Base-by-base conservation (phyloP, 2,888 invertebrate species). In the Tenthredo amoena region DNA sequence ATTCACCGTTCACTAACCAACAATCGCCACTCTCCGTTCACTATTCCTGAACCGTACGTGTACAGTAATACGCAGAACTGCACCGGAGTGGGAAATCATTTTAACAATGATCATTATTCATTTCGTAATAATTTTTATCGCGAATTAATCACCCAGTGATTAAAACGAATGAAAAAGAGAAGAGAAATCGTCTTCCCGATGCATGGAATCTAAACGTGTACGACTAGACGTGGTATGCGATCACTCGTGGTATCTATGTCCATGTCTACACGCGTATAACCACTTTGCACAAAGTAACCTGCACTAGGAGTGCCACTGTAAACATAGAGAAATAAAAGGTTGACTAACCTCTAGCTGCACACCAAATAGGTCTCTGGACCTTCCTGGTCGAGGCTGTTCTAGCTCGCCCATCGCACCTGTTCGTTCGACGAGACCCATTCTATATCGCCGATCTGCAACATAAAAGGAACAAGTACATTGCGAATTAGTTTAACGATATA, bases 331-430 rank as follows among this genome's bases (percentile, higher is more conserved):
- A 81, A 81, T 81, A 62, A 81, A 81, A 81, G 58, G 81, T 81
- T 81, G 47, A 86, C 91, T 94, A 92, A 95, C 95, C 94, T 96
- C 95, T 21, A 96, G 93, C 88, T 96, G 96, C 82, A 96, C 95
- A 74, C 95, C 95, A 89, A 95, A 96, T 50, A 96, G 93, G 90
- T 95, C 95, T 87, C 95, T 91, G 79, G 95, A 95, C 87, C 95
- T 93, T 88, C 94, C 94, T n/a, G 94, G 94, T 88, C 93, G 90
- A 68, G 89, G 87, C 74, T 94, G 87, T 91, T 94, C 87, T 93
- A 92, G 85, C 92, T 91, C 91, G 87, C 92, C 90, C 91, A 92
- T 91, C 88, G 90, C 91, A 84, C 90, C 90, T 87, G 89, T 91
- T 83, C 91, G 89, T 87, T 93, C 93, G 7, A 92, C 92, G 79